Conservation (phyloP, 1,140 invertebrate species). For the Epicauta chinensis region DNA sequence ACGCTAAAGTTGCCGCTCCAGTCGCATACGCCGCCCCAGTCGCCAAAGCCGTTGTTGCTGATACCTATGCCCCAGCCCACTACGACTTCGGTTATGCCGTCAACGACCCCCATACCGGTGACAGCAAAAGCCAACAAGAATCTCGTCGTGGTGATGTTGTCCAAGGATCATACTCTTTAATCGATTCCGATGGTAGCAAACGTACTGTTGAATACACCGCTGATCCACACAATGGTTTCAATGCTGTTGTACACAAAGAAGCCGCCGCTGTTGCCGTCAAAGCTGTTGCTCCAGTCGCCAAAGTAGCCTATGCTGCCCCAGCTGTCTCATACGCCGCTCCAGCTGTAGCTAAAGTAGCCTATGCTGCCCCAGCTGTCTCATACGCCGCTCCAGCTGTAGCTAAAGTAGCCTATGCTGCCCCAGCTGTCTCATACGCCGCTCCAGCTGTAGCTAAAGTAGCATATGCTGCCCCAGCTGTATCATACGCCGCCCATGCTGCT, state of each 20-base stretch:
- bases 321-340: slow-evolving; percentile 20
- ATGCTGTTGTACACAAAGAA: slow-evolving; percentile 44
- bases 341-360: slow-evolving; percentile 9
- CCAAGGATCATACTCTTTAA: slow-evolving; percentile 37
- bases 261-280: slow-evolving; percentile 28
- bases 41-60: slow-evolving; percentile 35
- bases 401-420: slow-evolving; percentile 14
- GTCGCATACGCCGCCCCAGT: slow-evolving; percentile 36
- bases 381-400: slow-evolving; percentile 8
- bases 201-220: slow-evolving; percentile 49
- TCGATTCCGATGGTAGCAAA: slow-evolving; percentile 48
- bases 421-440: slow-evolving; percentile 15
- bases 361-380: slow-evolving; percentile 9
- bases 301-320: slow-evolving; percentile 19
- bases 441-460: slow-evolving; percentile 1
- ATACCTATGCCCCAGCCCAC: slow-evolving; percentile 24
- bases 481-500: slow-evolving; percentile 6
- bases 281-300: slow-evolving; percentile 30
- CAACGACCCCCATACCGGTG: slow-evolving; percentile 48
- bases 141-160: slow-evolving; percentile 29
- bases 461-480: slow-evolving; percentile 19
- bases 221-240: slow-evolving; percentile 46
- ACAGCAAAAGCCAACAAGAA: slow-evolving; percentile 31
- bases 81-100: slow-evolving; percentile 30
- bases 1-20: slow-evolving; percentile 9